Conservation (phyloP, 2,113 vertebrate genomes). For the Peucedramus taeniatus region DNA sequence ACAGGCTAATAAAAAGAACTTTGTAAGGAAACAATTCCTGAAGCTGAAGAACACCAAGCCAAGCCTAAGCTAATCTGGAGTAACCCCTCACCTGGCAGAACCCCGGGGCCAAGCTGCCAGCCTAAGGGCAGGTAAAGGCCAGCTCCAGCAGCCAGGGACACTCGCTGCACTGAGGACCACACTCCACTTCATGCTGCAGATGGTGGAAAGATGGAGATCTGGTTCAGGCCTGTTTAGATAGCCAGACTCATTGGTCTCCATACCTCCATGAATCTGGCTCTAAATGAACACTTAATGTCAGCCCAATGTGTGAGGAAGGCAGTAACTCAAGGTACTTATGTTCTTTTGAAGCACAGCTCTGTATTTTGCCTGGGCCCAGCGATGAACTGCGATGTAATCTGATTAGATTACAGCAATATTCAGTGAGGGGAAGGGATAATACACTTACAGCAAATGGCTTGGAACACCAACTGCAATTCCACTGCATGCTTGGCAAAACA, state of each 20-base stretch:
- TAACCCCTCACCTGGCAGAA: neutral
- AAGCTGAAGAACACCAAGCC: neutral
- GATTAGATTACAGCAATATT: constrained; percentile 1
- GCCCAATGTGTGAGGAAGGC: neutral
- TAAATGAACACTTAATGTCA: neutral
- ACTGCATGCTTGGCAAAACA: neutral
- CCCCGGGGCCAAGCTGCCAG: rapidly evolving
- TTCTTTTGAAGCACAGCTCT: neutral
- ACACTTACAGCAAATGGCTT: constrained; percentile 27
- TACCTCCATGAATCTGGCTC: neutral
- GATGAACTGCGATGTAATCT: neutral
- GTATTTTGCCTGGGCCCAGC: neutral
- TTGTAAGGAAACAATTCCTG: neutral
- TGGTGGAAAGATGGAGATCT: neutral
- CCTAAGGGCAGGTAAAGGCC: rapidly evolving
- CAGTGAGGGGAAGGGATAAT: constrained; percentile 25
- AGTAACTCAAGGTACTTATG: neutral
- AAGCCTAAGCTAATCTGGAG: rapidly evolving
- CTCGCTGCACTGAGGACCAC: rapidly evolving
- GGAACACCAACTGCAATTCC: neutral
- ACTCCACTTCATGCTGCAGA: neutral
- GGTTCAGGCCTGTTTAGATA: neutral
- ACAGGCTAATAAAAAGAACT: neutral
- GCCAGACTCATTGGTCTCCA: neutral
- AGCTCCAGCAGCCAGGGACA: neutral